Percentiles rank a stretch among this genome's conserved stretches.
phyloP scores from a whole-genome alignment of 2,797 vertebrate species.

The Myotis planiceps region DNA sequence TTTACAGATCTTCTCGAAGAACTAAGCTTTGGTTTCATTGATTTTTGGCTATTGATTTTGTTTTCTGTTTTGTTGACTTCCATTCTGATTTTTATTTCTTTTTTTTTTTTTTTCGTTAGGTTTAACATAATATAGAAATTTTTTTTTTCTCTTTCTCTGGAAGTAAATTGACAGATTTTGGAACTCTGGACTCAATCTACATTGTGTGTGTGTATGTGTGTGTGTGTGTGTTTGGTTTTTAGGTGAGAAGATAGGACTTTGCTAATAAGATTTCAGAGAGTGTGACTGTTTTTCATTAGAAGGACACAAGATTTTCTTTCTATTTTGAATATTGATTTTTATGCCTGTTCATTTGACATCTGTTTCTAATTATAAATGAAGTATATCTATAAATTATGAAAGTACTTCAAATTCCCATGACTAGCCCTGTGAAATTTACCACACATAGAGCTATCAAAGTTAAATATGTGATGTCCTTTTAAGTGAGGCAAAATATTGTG shows the following conservation, averaged over 20 bases:
- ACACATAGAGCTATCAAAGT: background rate
- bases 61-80: background rate
- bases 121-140: background rate
- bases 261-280: background rate
- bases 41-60: conserved; percentile 1
- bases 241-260: background rate
- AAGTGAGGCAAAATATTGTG: background rate
- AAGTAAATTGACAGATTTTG: conserved; percentile 6
- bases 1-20: background rate
- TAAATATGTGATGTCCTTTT: background rate
- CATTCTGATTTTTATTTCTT: background rate
- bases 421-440: background rate
- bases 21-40: background rate
- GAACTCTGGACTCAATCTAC: background rate
- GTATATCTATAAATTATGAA: conserved; percentile 8
- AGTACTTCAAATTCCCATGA: background rate
- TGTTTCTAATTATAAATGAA: conserved; percentile 30
- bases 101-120: background rate
- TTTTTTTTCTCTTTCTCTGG: background rate
- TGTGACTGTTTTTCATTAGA: background rate
- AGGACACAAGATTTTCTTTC: background rate
- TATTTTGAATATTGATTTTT: conserved; percentile 29
- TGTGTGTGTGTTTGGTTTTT: background rate
- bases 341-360: background rate
- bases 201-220: background rate